A percentile compares a stretch with the other conserved stretches of the same genome.
phyloP scores from a whole-genome alignment of 2,797 vertebrate species.

The Rhinogobio ventralis region DNA sequence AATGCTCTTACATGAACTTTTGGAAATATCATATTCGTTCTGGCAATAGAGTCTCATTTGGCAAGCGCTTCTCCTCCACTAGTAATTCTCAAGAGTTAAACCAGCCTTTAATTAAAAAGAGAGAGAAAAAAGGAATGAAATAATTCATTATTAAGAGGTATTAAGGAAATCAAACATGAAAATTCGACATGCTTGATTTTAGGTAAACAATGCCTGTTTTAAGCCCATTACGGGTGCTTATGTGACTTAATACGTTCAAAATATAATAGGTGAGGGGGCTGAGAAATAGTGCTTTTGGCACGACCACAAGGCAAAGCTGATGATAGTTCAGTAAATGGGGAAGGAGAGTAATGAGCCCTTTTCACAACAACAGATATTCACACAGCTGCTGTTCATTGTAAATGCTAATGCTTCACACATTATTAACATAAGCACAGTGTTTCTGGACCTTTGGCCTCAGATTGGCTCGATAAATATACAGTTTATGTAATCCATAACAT shows the following conservation, averaged over 20 bases:
- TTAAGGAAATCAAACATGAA: slow-evolving; percentile 62
- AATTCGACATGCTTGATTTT: slow-evolving; percentile 59
- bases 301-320: slow-evolving; percentile 27
- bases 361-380: slow-evolving; percentile 24
- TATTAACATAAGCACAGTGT: slow-evolving; percentile 22
- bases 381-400: slow-evolving; percentile 29
- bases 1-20: not conserved
- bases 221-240: slow-evolving; percentile 52
- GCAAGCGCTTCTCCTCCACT: not conserved
- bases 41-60: slow-evolving; percentile 6
- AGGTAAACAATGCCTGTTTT: slow-evolving; percentile 60
- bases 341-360: slow-evolving; percentile 48
- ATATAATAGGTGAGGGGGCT: slow-evolving; percentile 20
- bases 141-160: slow-evolving; percentile 55
- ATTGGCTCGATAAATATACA: not conserved
- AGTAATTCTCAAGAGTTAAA: slow-evolving; percentile 11
- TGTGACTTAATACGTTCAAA: slow-evolving; percentile 48
- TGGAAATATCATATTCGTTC: not conserved
- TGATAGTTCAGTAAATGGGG: slow-evolving; percentile 29
- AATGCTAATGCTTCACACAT: slow-evolving; percentile 39
- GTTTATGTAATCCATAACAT: slow-evolving; percentile 5
- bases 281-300: slow-evolving; percentile 46
- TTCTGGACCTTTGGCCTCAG: slow-evolving; percentile 15
- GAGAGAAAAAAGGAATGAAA: slow-evolving; percentile 15
- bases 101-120: slow-evolving; percentile 48